A percentile compares a stretch with the other conserved stretches of the same genome.
phyloP scores from a whole-genome alignment of 2,797 vertebrate species.

The Phoeniculus purpureus region DNA sequence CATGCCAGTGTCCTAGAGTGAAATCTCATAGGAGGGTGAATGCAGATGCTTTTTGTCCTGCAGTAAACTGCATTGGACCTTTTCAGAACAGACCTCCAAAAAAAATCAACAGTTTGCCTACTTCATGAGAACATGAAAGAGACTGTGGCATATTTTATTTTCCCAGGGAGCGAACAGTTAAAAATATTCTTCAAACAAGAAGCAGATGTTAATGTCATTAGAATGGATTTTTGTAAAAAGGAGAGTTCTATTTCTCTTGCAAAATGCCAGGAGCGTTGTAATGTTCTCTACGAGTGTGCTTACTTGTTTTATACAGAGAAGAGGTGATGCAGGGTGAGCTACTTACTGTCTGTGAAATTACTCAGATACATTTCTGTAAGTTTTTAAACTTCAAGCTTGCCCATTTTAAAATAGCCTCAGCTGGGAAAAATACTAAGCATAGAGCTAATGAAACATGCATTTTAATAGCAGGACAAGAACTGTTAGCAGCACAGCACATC shows the following conservation, averaged over 20 bases:
- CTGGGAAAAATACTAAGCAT: background rate
- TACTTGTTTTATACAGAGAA: background rate
- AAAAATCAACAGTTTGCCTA: background rate
- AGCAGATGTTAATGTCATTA: conserved; percentile 70
- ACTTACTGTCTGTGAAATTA: background rate
- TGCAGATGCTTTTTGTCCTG: background rate
- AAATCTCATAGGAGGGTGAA: background rate
- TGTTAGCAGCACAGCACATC: background rate
- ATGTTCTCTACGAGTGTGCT: background rate
- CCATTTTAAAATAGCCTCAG: background rate
- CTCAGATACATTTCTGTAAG: background rate
- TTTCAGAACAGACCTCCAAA: conserved; percentile 35
- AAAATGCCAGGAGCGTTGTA: conserved; percentile 47
- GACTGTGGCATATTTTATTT: conserved; percentile 29
- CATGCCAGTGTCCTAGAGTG: background rate
- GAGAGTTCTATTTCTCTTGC: conserved; percentile 41
- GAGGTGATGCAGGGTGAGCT: background rate
- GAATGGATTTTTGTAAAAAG: conserved; percentile 57
- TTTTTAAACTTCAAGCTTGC: background rate
- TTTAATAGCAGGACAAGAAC: background rate
- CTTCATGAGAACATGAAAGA: conserved; percentile 16
- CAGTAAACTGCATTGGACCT: background rate
- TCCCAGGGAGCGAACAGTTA: conserved; percentile 62
- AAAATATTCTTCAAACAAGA: conserved; percentile 67
- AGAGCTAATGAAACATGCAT: background rate